Evolutionary conservation across 1,140 invertebrate genomes (phyloP), one percentile per base, ranked within the genome.

Genomic region (Lerema accius): DNA sequence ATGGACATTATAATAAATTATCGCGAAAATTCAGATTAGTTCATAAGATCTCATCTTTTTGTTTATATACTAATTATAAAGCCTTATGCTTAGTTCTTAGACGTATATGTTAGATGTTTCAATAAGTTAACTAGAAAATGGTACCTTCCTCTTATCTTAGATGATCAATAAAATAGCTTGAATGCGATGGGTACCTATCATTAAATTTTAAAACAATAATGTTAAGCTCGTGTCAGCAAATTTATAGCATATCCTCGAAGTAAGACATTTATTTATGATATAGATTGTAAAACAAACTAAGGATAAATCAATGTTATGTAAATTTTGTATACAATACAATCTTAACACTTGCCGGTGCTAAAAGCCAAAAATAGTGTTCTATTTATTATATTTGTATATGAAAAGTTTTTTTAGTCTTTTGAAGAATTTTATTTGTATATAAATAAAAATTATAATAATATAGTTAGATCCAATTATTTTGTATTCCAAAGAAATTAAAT

Each of bases 1-100:
- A 89, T 89, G 86, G 86, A 89, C 80, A 86, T 84, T 84, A 85
- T 80, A 83, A 79, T 84, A 86, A 85, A 82, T 80, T 80, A 82
- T 80, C 76, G 77, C 84, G 80, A 82, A 82, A 85, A 83, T 84
- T 89, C 80, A 75, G 80, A 85, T 80, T 81, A 82, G 67, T 82
- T 88, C 85, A 86, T 88, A 88, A 88, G 85, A 90, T 83, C 82
- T 88, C 78, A 86, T 79, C 48, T 79, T 81, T 78, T 83, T 78
- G 76, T 82, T 45, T 77, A 85, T 88, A 88, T 86, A 88, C 84
- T 88, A 86, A 83, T 85, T 87, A 87, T 81, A 84, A 84, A 82
- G 71, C 69, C 84, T 86, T 85, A 85, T 72, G 55, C 16, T 46
- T 59, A 59, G 16, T 48, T 59, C 55, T 70, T 66, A 72, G 70